A percentile compares a stretch with the other conserved stretches of the same genome.
These are phyloP conservation scores for Holacanthella duospinosa DNA, from an alignment of 2,888 invertebrate genomes.

Conservation along the genomic window DNA sequence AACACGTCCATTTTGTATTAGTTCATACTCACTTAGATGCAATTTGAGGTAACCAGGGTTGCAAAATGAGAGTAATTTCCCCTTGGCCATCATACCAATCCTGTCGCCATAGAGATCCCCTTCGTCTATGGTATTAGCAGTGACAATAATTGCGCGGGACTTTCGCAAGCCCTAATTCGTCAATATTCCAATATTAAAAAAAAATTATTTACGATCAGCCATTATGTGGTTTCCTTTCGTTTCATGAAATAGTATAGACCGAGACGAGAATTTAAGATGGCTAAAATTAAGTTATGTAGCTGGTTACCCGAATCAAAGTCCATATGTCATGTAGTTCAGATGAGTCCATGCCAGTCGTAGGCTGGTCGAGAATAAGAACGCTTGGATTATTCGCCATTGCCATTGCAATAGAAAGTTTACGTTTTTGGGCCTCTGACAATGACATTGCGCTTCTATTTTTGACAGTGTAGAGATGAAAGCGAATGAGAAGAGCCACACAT, in stretches of 20 bases:
- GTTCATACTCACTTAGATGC: neutral
- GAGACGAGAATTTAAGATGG: too few relatives aligned
- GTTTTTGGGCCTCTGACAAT: slow-evolving; percentile 16
- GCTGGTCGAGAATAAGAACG: slow-evolving; percentile 23
- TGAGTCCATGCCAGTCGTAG: slow-evolving; percentile 19
- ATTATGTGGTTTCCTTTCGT: too few relatives aligned
- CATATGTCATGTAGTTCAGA: slow-evolving; percentile 19
- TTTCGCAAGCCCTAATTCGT: slow-evolving; percentile 7
- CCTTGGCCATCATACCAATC: slow-evolving; percentile 19
- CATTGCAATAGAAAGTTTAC: slow-evolving; percentile 23
- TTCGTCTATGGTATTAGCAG: slow-evolving; percentile 20
- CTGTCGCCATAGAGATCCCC: slow-evolving; percentile 19
- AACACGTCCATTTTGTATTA: too few relatives aligned
- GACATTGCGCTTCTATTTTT: slow-evolving; percentile 12
- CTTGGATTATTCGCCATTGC: slow-evolving; percentile 23
- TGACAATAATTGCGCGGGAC: slow-evolving; percentile 18
- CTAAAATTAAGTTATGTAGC: too few relatives aligned
- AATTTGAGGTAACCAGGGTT: neutral
- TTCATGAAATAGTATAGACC: too few relatives aligned
- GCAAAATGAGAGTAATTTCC: slow-evolving; percentile 22
- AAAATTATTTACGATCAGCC: too few relatives aligned
- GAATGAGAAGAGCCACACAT: slow-evolving; percentile 16
- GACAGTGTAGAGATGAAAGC: slow-evolving; percentile 16
- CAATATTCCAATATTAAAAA: neutral
- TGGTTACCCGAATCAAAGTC: slow-evolving; percentile 17